Conservation (phyloP, 2,888 invertebrate genomes). For the Polyploca ridens region DNA sequence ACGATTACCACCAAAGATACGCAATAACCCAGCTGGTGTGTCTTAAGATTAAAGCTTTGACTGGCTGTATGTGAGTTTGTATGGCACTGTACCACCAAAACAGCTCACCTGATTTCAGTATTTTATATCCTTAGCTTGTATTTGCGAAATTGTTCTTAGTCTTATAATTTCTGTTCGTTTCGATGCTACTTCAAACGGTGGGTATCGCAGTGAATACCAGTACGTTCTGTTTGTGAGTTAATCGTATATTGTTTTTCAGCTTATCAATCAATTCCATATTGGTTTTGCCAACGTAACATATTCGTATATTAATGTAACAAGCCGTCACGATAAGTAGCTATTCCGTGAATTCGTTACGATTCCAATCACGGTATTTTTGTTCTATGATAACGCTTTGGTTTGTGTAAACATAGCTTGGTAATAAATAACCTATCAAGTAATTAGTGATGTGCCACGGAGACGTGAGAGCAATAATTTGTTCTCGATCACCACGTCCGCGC, state of each 20-base stretch:
- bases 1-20: no score
- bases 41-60: not conserved
- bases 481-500: conserved; percentile 30
- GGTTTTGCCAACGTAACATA: not conserved
- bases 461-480: conserved; percentile 63
- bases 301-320: not conserved
- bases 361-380: not conserved
- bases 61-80: not conserved
- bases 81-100: no score
- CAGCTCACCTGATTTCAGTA: no score
- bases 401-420: conserved; percentile 17
- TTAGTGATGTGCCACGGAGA: conserved; percentile 39
- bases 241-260: not conserved
- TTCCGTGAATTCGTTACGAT: not conserved
- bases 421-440: conserved; percentile 33
- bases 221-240: no score
- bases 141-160: no score
- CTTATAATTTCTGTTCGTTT: no score
- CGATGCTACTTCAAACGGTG: no score
- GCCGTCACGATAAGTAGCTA: not conserved
- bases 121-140: no score
- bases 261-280: not conserved
- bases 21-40: no score
- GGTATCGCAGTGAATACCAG: no score
- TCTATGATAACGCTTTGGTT: not conserved